Percentiles rank a stretch among this genome's conserved stretches.
These are phyloP conservation scores for Petrocephalus microphthalmus DNA, from an alignment of 2,113 vertebrate species.

Conservation along the genomic window DNA sequence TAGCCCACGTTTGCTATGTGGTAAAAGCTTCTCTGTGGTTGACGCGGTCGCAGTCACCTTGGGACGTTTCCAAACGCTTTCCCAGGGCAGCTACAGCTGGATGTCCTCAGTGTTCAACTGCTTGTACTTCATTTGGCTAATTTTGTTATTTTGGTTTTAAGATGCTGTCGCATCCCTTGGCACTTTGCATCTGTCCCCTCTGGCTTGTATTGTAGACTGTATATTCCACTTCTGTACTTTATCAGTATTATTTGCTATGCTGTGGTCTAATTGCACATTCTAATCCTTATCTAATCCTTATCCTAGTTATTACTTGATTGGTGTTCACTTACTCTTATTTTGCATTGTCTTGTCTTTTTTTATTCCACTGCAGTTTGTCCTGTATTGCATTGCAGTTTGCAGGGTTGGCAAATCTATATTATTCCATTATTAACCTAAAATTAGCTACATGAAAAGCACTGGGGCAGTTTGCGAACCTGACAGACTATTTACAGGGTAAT, in stretches of 20 bases:
- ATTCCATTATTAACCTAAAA: not conserved
- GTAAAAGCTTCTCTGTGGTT: not conserved
- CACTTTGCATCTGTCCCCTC: not conserved
- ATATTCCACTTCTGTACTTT: not conserved
- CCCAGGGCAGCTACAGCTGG: not conserved
- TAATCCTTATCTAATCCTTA: not conserved
- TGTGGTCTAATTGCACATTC: not conserved
- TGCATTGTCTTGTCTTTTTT: not conserved
- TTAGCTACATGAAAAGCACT: not conserved
- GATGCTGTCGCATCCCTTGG: not conserved
- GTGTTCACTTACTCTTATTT: not conserved
- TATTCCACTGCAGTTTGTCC: not conserved
- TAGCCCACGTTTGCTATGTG: not conserved
- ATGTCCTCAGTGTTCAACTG: not conserved
- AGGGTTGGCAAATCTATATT: not conserved
- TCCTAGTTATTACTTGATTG: not conserved
- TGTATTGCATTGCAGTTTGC: not conserved
- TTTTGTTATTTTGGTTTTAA: not conserved
- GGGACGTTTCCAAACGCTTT: not conserved
- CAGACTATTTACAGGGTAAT: not conserved
- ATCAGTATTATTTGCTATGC: not conserved
- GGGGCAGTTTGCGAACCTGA: not conserved
- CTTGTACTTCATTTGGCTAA: not conserved
- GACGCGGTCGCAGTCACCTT: not conserved
- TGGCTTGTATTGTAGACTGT: not conserved